Base-by-base conservation (phyloP, 2,113 vertebrate species). In the Heterocephalus glaber region DNA sequence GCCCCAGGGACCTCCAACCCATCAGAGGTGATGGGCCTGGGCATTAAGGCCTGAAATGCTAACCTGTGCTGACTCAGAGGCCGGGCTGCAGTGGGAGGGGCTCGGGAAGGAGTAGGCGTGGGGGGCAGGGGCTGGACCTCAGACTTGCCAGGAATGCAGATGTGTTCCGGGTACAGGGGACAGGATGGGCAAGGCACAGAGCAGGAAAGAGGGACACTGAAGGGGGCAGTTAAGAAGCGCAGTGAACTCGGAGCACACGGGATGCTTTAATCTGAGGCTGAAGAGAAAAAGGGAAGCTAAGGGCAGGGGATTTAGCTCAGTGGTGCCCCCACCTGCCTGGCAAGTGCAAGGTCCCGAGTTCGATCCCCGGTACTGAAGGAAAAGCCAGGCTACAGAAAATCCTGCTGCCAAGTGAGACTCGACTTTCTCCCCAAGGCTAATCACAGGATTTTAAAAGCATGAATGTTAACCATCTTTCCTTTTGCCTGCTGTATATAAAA, bases 401-500 rank as follows among this genome's bases (percentile, higher is more conserved):
- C 28, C 2, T 65, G 26, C 44, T 41, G 30, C 76, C 65, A 44
- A 44, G 72, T n/a, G 49, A 84, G 85, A 84, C n/a, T 28, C 33
- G 56, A n/a, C 86, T 33, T 41, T 86, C 81, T 72, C 82, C 58
- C 52, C 74, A 70, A 72, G 90, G 88, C 82, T 33, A 72, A 17
- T 61, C 61, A 24, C 61, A 63, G 65, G 44, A 66, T 84, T 87
- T 85, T 52, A 49, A 86, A 89, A 68, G 49, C n/a, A 84, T 47
- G 22, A 58, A 4, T 35, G 28, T 65, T 47, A 52, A 17, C 56
- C 80, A 74, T 61, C 80, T 66, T 60, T 72, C 26, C 44, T 47
- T 74, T 56, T 72, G 66, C 41, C 52, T 76, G 24, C 14, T 86
- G 80, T 91, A 92, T 47, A 54, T 38, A 91, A 83, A 95, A 89